phyloP scores from a whole-genome alignment of 2,113 vertebrate genomes.

The Embiotoca jacksoni region DNA sequence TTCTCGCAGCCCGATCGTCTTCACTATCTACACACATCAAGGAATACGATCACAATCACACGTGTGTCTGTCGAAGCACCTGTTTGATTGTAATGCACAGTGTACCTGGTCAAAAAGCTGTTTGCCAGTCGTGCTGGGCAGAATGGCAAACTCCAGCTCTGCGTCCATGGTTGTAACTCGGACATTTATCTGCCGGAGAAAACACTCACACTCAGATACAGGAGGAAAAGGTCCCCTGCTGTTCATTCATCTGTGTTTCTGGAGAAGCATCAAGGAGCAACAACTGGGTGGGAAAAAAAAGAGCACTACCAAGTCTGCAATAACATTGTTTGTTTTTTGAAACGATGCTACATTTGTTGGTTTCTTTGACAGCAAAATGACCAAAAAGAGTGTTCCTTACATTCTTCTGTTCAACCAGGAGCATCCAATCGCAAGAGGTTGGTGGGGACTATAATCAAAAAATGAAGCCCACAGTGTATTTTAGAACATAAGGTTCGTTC shows the following conservation, averaged over 20 bases:
- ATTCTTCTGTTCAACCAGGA: conserved; percentile 82
- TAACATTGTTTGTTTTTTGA: conserved; percentile 39
- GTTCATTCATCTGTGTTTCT: conserved; percentile 46
- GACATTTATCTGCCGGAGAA: conserved; percentile 90
- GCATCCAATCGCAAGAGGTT: conserved; percentile 80
- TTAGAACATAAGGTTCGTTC: conserved; percentile 61
- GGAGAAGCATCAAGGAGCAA: conserved; percentile 38
- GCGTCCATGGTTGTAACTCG: conserved; percentile 98
- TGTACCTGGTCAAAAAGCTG: conserved; percentile 97
- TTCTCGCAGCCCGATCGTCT: conserved; percentile 96
- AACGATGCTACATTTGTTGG: conserved; percentile 47
- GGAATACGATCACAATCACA: conserved; percentile 14
- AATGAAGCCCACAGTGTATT: conserved; percentile 72
- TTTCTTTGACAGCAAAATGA: conserved; percentile 69
- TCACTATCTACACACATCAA: conserved; percentile 88
- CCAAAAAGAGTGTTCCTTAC: conserved; percentile 77
- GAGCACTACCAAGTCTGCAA: conserved; percentile 28
- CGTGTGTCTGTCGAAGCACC: background rate
- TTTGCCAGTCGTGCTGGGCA: conserved; percentile 96
- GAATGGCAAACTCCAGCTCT: conserved; percentile 98
- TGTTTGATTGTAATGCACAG: background rate
- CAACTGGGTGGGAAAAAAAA: conserved; percentile 25
- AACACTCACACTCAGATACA: conserved; percentile 49
- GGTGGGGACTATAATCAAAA: conserved; percentile 80
- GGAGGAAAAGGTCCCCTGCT: conserved; percentile 20